phyloP scores from a whole-genome alignment of 30 jellyfish, hydroid and myxozoan species.

The Aurelia sp. region DNA sequence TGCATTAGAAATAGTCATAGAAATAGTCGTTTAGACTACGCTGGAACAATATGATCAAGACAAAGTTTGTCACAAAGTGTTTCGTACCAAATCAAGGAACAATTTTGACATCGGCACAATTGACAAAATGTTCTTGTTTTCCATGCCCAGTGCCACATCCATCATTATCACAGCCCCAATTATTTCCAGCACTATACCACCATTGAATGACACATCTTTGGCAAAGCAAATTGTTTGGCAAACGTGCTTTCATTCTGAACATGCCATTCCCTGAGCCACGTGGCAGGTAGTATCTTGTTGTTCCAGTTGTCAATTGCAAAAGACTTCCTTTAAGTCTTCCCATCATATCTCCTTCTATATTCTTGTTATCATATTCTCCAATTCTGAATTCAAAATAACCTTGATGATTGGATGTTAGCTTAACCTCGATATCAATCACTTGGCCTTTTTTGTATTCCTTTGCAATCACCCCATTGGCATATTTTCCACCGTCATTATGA shows the following conservation, averaged over 20 bases:
- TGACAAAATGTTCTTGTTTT: constrained; percentile 86
- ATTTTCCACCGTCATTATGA: constrained; percentile 68
- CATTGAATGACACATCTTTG: constrained; percentile 89
- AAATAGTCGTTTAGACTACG: no score
- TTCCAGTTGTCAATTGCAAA: constrained; percentile 78
- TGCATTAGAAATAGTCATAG: no score
- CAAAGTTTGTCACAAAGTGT: no score
- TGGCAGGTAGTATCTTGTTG: constrained; percentile 79
- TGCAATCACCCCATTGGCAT: constrained; percentile 82
- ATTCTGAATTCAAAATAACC: constrained; percentile 88
- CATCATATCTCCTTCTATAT: constrained; percentile 58
- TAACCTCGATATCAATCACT: constrained; percentile 71
- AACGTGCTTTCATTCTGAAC: constrained; percentile 47
- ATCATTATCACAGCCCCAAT: constrained; percentile 88
- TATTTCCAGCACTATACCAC: constrained; percentile 92
- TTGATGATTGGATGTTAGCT: constrained; percentile 80
- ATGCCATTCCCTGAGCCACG: constrained; percentile 67
- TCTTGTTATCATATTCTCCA: constrained; percentile 61
- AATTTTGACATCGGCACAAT: constrained; percentile 93
- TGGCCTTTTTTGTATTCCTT: constrained; percentile 82
- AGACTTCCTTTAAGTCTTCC: constrained; percentile 73
- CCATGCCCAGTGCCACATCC: constrained; percentile 92
- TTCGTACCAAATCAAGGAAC: not conserved
- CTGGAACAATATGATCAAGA: no score
- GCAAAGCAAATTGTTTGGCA: constrained; percentile 82